phyloP scores from a whole-genome alignment of 1,140 invertebrate genomes.

The Riptortus pedestris region DNA sequence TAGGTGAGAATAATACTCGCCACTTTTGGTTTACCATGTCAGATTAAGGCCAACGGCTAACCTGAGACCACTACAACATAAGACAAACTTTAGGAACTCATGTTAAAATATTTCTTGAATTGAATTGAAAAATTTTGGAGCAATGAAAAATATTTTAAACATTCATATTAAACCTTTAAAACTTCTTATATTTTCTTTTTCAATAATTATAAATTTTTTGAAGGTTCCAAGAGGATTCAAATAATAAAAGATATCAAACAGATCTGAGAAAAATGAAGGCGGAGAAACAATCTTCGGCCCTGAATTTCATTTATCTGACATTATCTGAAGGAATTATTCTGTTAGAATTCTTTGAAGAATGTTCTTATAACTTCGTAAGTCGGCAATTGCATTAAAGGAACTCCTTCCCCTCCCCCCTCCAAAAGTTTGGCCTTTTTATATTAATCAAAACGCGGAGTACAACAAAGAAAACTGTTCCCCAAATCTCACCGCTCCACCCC shows the following conservation, averaged over 20 bases:
- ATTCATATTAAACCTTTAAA: too few species aligned
- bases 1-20: too few species aligned
- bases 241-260: constrained; percentile 3
- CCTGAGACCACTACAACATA: too few species aligned
- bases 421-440: constrained; percentile 6
- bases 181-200: too few species aligned
- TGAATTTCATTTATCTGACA: constrained; percentile 17
- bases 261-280: constrained; percentile 1
- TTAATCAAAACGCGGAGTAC: constrained; percentile 14
- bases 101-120: too few species aligned
- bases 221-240: too few species aligned
- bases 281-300: neutral
- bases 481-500: neutral
- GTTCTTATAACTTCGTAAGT: constrained; percentile 9
- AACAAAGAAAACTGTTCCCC: neutral
- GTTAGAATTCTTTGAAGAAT: constrained; percentile 19
- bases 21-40: too few species aligned
- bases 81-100: too few species aligned
- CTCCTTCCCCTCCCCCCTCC: neutral
- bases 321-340: constrained; percentile 13
- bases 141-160: too few species aligned
- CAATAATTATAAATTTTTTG: too few species aligned
- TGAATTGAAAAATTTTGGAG: too few species aligned
- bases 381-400: constrained; percentile 10
- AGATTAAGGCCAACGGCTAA: too few species aligned